phyloP scores from a whole-genome alignment of 1,140 invertebrate genomes.

The Proales similis region DNA sequence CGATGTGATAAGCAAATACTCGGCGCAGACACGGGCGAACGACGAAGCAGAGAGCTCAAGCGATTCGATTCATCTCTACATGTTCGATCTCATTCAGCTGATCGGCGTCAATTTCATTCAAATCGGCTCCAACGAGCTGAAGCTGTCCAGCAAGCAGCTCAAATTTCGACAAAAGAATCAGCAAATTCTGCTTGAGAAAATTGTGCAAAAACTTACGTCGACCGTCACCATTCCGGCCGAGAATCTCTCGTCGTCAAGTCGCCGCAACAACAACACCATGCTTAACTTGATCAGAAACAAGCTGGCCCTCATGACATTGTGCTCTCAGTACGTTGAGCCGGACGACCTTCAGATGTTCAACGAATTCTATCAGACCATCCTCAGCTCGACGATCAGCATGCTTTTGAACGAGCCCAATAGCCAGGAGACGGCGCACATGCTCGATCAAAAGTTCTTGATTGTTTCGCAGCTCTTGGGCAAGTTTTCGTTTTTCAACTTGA shows the following conservation, averaged over 20 bases:
- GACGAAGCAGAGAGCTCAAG: constrained; percentile 14
- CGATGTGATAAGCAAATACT: constrained; percentile 12
- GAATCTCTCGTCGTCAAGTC: constrained; percentile 5
- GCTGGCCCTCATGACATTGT: constrained; percentile 22
- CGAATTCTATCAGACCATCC: constrained; percentile 30
- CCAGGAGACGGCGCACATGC: constrained; percentile 23
- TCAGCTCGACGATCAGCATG: constrained; percentile 16
- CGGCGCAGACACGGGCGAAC: constrained; percentile 1
- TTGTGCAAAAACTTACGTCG: constrained; percentile 21
- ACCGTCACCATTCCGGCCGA: constrained; percentile 14
- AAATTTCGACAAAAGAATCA: constrained; percentile 27
- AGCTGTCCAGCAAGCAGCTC: neutral
- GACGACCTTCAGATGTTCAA: constrained; percentile 23
- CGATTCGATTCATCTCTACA: constrained; percentile 32
- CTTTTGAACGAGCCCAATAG: constrained; percentile 25
- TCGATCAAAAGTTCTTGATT: constrained; percentile 36
- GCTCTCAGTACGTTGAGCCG: constrained; percentile 31
- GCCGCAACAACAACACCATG: constrained; percentile 17
- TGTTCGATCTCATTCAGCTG: constrained; percentile 32
- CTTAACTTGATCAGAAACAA: constrained; percentile 30
- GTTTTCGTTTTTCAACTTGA: constrained; percentile 35
- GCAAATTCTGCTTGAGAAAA: constrained; percentile 29
- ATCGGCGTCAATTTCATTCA: constrained; percentile 36
- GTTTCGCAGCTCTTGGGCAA: constrained; percentile 23
- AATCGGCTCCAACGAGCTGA: neutral